Base-by-base conservation (phyloP, 2,888 invertebrate genomes). In the Patella ulyssiponensis region DNA sequence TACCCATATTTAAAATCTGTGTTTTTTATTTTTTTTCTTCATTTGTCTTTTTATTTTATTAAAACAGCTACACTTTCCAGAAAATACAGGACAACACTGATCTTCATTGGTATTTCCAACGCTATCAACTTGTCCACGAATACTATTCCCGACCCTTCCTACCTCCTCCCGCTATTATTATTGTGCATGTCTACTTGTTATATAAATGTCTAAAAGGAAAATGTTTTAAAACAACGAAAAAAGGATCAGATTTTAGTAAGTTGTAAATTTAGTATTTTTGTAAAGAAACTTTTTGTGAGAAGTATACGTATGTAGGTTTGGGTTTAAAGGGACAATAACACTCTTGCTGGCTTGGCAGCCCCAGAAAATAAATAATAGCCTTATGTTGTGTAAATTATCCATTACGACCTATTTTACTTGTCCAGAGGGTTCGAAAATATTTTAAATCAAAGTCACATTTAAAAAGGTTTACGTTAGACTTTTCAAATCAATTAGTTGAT, bases 71-170 rank as follows among this genome's bases (percentile, higher is more conserved):
- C 86, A 90, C 91, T 5, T 91, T 91, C 82, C 85, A 86, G 74
- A 83, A 81, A 52, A 84, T 91, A 0, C 90, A 91, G 77, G 90
- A 88, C 15, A 88, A 90, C 76, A 89, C 91, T 9, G 90, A 91
- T 81, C 81, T 85, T 77, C 86, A 89, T 56, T 92, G 91, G 91
- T 86, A 87, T 76, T 91, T 88, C 83, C 90, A 90, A 83, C 87
- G 91, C 7, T 91, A 90, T 82, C 84, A 83, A 56, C 82, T 91
- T 69, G 89, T 91, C 53, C 83, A 87, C 74, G 92, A 92, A 81
- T 92, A 90, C 79, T 85, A 87, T 79, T 83, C 86, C 11, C 85
- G 90, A 27, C 91, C 91, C 1, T 82, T 86, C 15, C 83, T 91
- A n/a, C 87, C 90, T n/a, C 90, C 91, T 14, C 92, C 91, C 14